Base-by-base conservation (phyloP, 2,888 invertebrate genomes). In the Scaptodrosophila latifasciaeformis region DNA sequence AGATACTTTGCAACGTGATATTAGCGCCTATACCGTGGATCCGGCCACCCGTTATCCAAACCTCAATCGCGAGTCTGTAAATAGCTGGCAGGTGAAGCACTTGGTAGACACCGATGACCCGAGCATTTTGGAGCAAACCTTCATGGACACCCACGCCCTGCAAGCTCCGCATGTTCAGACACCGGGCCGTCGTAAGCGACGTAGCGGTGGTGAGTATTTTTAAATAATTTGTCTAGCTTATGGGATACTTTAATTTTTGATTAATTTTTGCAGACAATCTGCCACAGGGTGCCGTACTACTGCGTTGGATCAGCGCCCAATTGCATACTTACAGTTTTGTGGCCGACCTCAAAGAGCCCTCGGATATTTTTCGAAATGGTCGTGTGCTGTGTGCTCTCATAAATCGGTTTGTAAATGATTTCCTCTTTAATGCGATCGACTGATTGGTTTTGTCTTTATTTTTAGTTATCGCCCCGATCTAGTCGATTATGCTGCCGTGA, bases 1-100 rank as follows among this genome's bases (percentile, higher is more conserved):
- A 0, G 97, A 97, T 87, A 98, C 98, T 84, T 88, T 99, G 52
- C 93, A 94, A 84, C 93, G 96, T 67, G 96, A 97, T 87, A 93
- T 93, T 81, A 92, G 92, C 51, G 90, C 92, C 9, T 97, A 96
- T 85, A 95, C 95, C 0, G 87, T 96, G 2, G 96, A 96, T 86
- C 96, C 96, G 2, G 90, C 92, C 48, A 93, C 95, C 2, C 90
- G 97, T 80, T 95, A 96, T 86, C 94, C 93, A 3, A 95, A 94
- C 85, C 87, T 96, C 49, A 95, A 95, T 86, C 88, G 90, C 18
- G 88, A 90, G 24, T 91, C 91, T 13, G 94, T 96, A 12, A 88
- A 92, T 45, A 91, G 94, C 6, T 91, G 92, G 81, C 93, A 95
- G 85, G 93, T 94, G 34, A 88, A 91, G 67, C 88, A 89, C 72